Base-by-base conservation (phyloP, 2,113 vertebrate genomes). In the Crypturellus undulatus region DNA sequence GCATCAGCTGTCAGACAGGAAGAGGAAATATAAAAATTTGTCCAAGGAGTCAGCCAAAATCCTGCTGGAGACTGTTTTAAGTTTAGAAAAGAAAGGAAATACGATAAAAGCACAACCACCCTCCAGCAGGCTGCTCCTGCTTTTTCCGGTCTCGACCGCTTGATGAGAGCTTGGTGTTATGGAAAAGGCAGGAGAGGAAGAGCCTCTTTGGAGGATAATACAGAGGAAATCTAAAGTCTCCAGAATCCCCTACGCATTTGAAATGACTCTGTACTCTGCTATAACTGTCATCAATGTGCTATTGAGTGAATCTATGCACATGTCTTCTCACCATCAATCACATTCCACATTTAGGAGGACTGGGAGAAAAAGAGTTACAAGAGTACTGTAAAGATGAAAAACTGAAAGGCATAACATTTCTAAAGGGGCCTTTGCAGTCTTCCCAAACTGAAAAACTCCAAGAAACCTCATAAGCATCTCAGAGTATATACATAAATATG, bases 261-360 rank as follows among this genome's bases (percentile, higher is more conserved):
- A 95, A 82, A 62, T 45, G 0, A 63, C 47, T 90, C 79, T 80
- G 80, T 84, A 92, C 85, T 95, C 89, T 82, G 70, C 76, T 89
- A 30, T 79, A 94, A 97, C 85, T 87, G 94, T 84, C 63, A 59
- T 12, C 59, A 84, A 51, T 77, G 93, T 87, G 93, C 62, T 42
- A 92, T 34, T 84, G 75, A 67, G 86, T 42, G 77, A 82, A 92
- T 92, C 85, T 78, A 91, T 83, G 68, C 80, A 94, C 83, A 92
- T 38, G 92, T 70, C 94, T 92, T 91, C 92, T 67, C 42, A 86
- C 24, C 16, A 68, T 26, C 85, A 77, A 60, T 89, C 91, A 95
- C 30, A 79, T 16, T 9, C 42, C 40, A 68, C 42, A 67, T 51
- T 77, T 51, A 84, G 40, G 62, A 84, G 40, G 26, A 12, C 77